Percentiles rank a stretch among this genome's conserved stretches.
Conservation (phyloP, 2,888 invertebrate genomes). For the Branchinecta sandiegonensis region DNA sequence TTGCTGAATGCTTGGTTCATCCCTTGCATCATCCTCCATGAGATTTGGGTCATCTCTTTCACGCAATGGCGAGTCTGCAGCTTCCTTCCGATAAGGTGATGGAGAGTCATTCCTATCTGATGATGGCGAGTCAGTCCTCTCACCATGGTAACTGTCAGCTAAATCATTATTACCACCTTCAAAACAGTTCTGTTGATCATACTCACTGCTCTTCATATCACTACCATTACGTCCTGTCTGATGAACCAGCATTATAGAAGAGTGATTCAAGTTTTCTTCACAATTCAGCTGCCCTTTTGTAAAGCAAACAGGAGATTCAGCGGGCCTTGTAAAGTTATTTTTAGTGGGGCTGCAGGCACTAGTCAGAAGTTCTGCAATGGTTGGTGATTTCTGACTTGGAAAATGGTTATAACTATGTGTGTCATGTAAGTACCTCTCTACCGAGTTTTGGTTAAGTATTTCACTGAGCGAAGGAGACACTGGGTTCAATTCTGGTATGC, state of each 20-base stretch:
- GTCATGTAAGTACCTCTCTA: slow-evolving; percentile 6
- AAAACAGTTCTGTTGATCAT: not conserved
- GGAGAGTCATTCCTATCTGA: not conserved
- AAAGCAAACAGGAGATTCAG: not conserved
- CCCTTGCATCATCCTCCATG: slow-evolving; percentile 15
- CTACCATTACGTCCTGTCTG: not conserved
- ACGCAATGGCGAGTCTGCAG: not conserved
- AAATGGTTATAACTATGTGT: not conserved
- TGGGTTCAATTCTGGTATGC: slow-evolving; percentile 1
- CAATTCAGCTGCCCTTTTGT: not conserved
- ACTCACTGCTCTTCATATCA: not conserved
- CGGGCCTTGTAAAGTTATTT: not conserved
- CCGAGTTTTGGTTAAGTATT: slow-evolving; percentile 8
- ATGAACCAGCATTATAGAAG: not conserved
- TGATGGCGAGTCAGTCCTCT: not conserved
- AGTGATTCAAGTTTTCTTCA: not conserved
- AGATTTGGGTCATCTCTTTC: not conserved
- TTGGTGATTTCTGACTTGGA: slow-evolving; percentile 12
- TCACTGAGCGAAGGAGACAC: slow-evolving; percentile 8
- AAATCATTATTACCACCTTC: no score
- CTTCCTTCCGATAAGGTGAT: not conserved
- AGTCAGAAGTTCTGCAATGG: slow-evolving; percentile 1
- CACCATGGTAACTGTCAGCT: not conserved
- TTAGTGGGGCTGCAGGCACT: not conserved
- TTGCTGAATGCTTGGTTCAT: slow-evolving; percentile 3